Base-by-base conservation (phyloP, 2,797 vertebrate species). In the Pelobates cultripes region DNA sequence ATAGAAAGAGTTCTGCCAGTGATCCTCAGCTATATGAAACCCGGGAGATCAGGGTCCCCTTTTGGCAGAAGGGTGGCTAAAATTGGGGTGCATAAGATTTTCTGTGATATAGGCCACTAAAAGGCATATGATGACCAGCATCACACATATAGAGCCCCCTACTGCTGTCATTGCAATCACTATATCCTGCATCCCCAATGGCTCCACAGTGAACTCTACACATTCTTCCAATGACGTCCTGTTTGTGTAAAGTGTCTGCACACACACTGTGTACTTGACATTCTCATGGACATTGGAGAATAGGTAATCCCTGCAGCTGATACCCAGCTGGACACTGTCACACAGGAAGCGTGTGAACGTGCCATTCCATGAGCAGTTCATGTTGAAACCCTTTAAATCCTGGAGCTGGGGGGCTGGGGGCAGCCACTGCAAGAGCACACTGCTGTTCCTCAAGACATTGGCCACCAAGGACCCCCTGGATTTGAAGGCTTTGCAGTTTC, bases 131-230 rank as follows among this genome's bases (percentile, higher is more conserved):
- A 98, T 95, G 88, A 99, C 98, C 87, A 99, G 94, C 98, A 99
- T 99, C 90, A 99, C 97, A 83, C 98, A 99, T 89, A 99, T 99
- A 84, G 97, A 96, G 67, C 97, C 98, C 74, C 98, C 98, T 85
- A 99, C 97, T 1, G 97, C 97, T 74, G 97, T 98, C 97, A 99
- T 99, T 90, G 98, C 98, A 51, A 99, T 95, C 13, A 99, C 98
- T 85, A 99, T 97, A 86, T 98, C 96, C 90, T 95, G 96, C 97
- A 97, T 96, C 89, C 96, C 95, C 4, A 94, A 93, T 0, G 96
- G 94, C 17, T 95, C 91, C 67, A 97, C 88, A 28, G 91, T 94
- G 83, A 99, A 99, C 90, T 98, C 96, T 79, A 99, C 95, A 85
- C 98, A 99, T 83, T 96, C 94, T 0, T 90, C 86, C 66, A 63